Base-by-base conservation (phyloP, 1,140 invertebrate genomes). In the Drosophila miranda region DNA sequence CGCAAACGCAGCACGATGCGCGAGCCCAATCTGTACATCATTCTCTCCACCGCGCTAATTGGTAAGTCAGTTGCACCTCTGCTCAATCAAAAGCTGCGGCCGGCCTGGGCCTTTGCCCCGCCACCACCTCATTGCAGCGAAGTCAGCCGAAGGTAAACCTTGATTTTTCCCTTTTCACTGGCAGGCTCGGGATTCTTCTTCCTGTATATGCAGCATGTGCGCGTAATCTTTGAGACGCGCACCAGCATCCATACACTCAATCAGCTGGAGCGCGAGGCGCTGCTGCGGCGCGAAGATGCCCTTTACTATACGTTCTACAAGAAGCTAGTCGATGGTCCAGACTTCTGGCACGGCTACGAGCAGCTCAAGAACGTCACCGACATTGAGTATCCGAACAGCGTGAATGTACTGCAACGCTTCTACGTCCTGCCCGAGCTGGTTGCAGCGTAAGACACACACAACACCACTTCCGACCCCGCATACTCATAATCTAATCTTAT, bases 301-400 rank as follows among this genome's bases (percentile, higher is more conserved):
- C 64, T 91, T 0, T 90, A 91, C 49, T 90, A 87, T 55, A 88
- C 84, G 28, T 91, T 90, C 75, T 91, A 91, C 73, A 91, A 91
- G 55, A 88, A 80, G 21, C 56, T 91, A n/a, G 75, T 73, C 21
- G 86, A 90, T 2, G 84, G 83, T 0, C 71, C 77, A 0, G 68
- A 81, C 48, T 91, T 91, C 49, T 83, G 75, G 76, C 62, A 75
- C 34, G 90, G 90, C 52, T 87, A 87, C n/a, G 71, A 87, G 48
- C 69, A 87, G 52, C 52, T 91, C 1, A 75, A 79, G 42, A 82
- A 90, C 44, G 69, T 89, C 43, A 91, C 90, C n/a, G 70, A 78
- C 54, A 91, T 90, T 38, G 90, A 91, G 68, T 90, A 90, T 55
- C 87, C 89, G 9, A 54, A 89, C 41, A 89, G 80, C 44, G 77